These are phyloP conservation scores for Drosophila testacea DNA, from an alignment of 2,888 invertebrate species.

Conservation along the genomic window DNA sequence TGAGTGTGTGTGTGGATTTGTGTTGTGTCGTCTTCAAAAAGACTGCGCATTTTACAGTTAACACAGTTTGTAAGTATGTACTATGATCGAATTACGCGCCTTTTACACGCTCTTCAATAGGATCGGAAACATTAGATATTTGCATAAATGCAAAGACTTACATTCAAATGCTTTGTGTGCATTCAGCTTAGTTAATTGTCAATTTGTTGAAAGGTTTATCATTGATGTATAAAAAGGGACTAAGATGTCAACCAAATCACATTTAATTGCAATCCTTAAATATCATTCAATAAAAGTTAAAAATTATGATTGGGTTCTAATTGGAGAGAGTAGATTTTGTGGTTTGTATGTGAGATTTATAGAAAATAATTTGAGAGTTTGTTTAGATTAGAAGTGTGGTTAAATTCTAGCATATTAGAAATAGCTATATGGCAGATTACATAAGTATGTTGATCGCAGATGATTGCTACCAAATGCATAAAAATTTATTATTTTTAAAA, in stretches of 20 bases:
- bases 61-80: conserved; percentile 20
- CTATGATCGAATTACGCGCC: conserved; percentile 69
- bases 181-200: conserved; percentile 30
- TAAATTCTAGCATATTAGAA: too few species aligned
- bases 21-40: conserved; percentile 43
- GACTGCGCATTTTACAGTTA: conserved; percentile 40
- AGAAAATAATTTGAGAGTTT: too few species aligned
- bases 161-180: conserved; percentile 29
- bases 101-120: conserved; percentile 51
- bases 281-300: not conserved
- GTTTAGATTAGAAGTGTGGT: too few species aligned
- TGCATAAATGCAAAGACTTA: conserved; percentile 38
- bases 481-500: too few species aligned
- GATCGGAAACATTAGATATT: conserved; percentile 57
- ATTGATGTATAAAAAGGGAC: not conserved
- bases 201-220: conserved; percentile 38
- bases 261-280: not conserved
- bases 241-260: not conserved
- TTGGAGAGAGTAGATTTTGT: not conserved
- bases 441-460: too few species aligned
- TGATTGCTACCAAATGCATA: too few species aligned
- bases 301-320: not conserved
- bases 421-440: too few species aligned
- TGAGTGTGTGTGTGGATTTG: conserved; percentile 44
- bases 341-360: too few species aligned